Evolutionary conservation across 2,888 invertebrate genomes (phyloP), one percentile per base, ranked within the genome.

Genomic region (Mimachlamys varia): DNA sequence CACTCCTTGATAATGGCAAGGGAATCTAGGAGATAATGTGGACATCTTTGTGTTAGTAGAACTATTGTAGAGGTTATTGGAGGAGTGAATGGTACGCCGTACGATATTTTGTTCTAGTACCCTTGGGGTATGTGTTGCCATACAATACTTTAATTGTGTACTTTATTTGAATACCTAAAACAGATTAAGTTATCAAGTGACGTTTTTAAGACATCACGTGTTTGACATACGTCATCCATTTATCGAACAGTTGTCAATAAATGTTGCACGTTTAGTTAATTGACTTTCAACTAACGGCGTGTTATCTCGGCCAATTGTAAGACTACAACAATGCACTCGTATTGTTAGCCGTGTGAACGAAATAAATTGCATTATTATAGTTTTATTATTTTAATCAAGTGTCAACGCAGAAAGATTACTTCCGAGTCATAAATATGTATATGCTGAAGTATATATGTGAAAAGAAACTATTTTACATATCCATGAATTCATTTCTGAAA

Each of bases 121-220:
- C 76, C 76, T 76, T 33, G 13, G 12, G 27, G 33, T 33, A 76
- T 76, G 33, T 33, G 22, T 0, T 76, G 27, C 22, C 27, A 27
- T 33, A 76, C 76, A 76, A 76, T 33, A 27, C 33, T 7, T 27
- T 33, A 0, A 33, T 33, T 33, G 76, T 76, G 10, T 27, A 76
- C 76, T 76, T 76, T 76, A 76, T 76, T 76, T 76, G 12, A 76
- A 76, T 76, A 33, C 33, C 76, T 33, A 33, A 76, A 76, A 27
- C 22, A 76, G 76, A 76, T 76, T 76, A 76, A 76, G 76, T 27
- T 76, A 76, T 76, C 76, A 76, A 76, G 76, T 76, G 76, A 76
- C 76, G 27, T 76, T 76, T 53, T 76, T 76, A 76, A 76, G 76
- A 33, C 58, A 15, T 76, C 76, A 76, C 76, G 76, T 76, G 76